These are phyloP conservation scores for Amaurobius ferox DNA, from an alignment of 2,888 invertebrate species.

Conservation along the genomic window DNA sequence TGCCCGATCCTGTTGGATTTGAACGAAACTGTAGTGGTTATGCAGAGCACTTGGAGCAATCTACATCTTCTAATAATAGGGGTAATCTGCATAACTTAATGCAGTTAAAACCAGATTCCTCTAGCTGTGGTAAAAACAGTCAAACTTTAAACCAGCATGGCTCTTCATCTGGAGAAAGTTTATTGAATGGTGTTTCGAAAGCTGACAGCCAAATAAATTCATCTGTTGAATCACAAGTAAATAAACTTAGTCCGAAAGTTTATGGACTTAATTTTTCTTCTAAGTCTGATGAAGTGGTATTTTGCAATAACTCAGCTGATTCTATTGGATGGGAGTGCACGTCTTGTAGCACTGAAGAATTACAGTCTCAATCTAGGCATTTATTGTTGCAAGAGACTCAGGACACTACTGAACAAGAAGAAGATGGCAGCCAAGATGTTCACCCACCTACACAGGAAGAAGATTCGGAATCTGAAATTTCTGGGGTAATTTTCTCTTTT, in stretches of 20 bases:
- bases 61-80: conserved; percentile 76
- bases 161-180: conserved; percentile 23
- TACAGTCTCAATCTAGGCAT: conserved; percentile 53
- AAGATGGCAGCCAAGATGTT: conserved; percentile 74
- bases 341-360: conserved; percentile 64
- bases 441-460: conserved; percentile 73
- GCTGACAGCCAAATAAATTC: conserved; percentile 36
- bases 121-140: conserved; percentile 19
- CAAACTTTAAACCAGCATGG: conserved; percentile 30
- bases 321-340: conserved; percentile 68
- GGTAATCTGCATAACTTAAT: conserved; percentile 77
- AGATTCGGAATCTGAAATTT: conserved; percentile 70
- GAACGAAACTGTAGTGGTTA: conserved; percentile 56
- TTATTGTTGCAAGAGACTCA: conserved; percentile 51
- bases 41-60: conserved; percentile 76
- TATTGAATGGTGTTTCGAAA: conserved; percentile 9
- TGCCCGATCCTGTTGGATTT: conserved; percentile 81
- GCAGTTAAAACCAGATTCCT: conserved; percentile 51
- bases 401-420: conserved; percentile 62
- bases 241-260: conserved; percentile 84
- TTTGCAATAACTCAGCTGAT: conserved; percentile 58
- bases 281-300: conserved; percentile 58
- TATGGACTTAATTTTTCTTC: conserved; percentile 77
- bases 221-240: conserved; percentile 75
- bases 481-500: conserved; percentile 48